Conservation (phyloP, 1,140 invertebrate species). For the Diuraphis noxia region DNA sequence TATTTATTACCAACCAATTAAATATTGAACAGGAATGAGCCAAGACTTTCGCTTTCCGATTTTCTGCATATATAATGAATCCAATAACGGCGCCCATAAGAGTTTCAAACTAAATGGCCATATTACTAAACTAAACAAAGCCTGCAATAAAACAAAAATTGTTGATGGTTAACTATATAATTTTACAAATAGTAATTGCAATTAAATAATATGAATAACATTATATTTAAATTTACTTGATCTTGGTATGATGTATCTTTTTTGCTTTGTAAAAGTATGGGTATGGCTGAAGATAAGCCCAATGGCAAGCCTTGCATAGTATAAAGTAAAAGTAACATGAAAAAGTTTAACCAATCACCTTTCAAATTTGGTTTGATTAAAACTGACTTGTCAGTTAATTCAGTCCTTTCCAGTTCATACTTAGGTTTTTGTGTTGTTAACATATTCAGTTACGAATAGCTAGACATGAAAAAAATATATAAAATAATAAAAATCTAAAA, state of each 20-base stretch:
- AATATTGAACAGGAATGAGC: slow-evolving; percentile 90
- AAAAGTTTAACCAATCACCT: slow-evolving; percentile 77
- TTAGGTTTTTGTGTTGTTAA: too few relatives aligned
- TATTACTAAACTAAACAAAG: too few relatives aligned
- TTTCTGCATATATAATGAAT: slow-evolving; percentile 80
- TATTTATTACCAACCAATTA: slow-evolving; percentile 66
- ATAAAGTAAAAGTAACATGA: slow-evolving; percentile 87
- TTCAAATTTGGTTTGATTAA: not conserved
- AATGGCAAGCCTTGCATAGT: slow-evolving; percentile 95
- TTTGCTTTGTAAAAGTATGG: slow-evolving; percentile 91
- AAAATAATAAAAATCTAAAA: too few relatives aligned
- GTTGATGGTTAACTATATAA: too few relatives aligned
- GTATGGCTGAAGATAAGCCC: slow-evolving; percentile 90
- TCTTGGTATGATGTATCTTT: slow-evolving; percentile 82
- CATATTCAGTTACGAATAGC: too few relatives aligned
- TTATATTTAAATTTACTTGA: slow-evolving; percentile 62
- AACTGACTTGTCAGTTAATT: too few relatives aligned
- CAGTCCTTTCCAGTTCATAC: too few relatives aligned
- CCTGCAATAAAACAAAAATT: too few relatives aligned
- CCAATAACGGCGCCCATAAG: slow-evolving; percentile 59
- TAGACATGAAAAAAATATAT: too few relatives aligned
- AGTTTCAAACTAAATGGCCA: too few relatives aligned
- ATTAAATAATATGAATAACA: too few relatives aligned
- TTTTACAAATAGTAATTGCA: too few relatives aligned
- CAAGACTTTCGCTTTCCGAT: slow-evolving; percentile 96